Percentiles rank a stretch among this genome's conserved stretches.
These are phyloP conservation scores for Zoanthus gigantus DNA, from an alignment of 92 coral and sea anemone species.

Conservation along the genomic window DNA sequence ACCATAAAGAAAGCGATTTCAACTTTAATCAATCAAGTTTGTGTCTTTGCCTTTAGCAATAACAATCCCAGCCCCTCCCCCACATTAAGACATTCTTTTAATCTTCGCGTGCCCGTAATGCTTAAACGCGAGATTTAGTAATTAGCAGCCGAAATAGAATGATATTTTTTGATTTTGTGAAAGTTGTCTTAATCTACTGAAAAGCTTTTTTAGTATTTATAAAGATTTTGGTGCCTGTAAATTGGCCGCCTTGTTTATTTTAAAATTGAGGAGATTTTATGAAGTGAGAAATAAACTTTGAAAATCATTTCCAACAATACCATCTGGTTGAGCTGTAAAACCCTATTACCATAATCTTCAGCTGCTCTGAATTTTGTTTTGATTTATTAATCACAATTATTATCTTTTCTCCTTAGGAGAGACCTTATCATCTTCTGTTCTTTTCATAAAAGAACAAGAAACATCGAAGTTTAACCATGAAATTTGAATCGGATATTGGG, in stretches of 20 bases:
- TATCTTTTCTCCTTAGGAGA: slow-evolving; percentile 45
- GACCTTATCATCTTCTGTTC: slow-evolving; percentile 47
- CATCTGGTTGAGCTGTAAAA: slow-evolving; percentile 21
- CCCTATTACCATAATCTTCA: slow-evolving; percentile 62
- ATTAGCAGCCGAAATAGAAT: slow-evolving; percentile 31
- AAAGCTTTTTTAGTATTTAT: neutral
- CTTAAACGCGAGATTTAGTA: neutral
- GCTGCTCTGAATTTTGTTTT: slow-evolving; percentile 69
- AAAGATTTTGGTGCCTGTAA: neutral
- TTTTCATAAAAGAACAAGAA: slow-evolving; percentile 73
- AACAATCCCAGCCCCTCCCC: neutral
- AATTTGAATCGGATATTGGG: slow-evolving; percentile 44
- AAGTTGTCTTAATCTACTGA: neutral
- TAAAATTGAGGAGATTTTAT: neutral
- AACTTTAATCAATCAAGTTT: neutral
- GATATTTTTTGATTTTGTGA: slow-evolving; percentile 26
- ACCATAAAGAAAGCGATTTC: neutral
- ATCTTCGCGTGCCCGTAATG: slow-evolving; percentile 41
- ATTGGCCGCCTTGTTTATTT: slow-evolving; percentile 9
- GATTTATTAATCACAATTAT: slow-evolving; percentile 65
- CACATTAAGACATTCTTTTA: slow-evolving; percentile 1
- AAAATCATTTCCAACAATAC: slow-evolving; percentile 7
- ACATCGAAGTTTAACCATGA: slow-evolving; percentile 44
- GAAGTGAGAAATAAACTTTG: slow-evolving; percentile 2
- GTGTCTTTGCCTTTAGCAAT: neutral